Percentiles rank a stretch among this genome's conserved stretches.
Evolutionary conservation across 2,113 vertebrate species (phyloP).

Genomic region (Gobius niger): DNA sequence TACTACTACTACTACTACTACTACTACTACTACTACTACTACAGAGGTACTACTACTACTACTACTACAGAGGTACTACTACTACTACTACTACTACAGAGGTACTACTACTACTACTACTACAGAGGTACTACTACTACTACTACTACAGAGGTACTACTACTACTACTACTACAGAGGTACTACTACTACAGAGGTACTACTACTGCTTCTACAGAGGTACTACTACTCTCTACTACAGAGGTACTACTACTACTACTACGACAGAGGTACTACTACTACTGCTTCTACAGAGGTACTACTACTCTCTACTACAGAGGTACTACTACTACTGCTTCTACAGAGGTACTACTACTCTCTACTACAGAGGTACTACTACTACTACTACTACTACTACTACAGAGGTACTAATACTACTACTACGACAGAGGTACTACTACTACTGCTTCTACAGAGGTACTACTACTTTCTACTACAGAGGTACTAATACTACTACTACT

Average conservation of each 20-base stretch:
- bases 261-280: constrained; percentile 80
- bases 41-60: neutral
- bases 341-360: constrained; percentile 80
- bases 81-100: no score
- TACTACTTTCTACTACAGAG: no score
- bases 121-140: no score
- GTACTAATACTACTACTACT: constrained; percentile 56
- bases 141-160: no score
- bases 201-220: no score
- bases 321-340: constrained; percentile 40
- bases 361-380: constrained; percentile 77
- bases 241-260: constrained; percentile 73
- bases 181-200: no score
- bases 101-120: no score
- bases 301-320: constrained; percentile 84
- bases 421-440: constrained; percentile 80
- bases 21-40: neutral
- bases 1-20: neutral
- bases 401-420: constrained; percentile 76
- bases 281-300: no score
- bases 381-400: constrained; percentile 28
- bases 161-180: no score
- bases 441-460: no score
- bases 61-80: neutral
- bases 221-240: constrained; percentile 33